phyloP scores from a whole-genome alignment of 2,797 vertebrate genomes.

The Myotis planiceps region DNA sequence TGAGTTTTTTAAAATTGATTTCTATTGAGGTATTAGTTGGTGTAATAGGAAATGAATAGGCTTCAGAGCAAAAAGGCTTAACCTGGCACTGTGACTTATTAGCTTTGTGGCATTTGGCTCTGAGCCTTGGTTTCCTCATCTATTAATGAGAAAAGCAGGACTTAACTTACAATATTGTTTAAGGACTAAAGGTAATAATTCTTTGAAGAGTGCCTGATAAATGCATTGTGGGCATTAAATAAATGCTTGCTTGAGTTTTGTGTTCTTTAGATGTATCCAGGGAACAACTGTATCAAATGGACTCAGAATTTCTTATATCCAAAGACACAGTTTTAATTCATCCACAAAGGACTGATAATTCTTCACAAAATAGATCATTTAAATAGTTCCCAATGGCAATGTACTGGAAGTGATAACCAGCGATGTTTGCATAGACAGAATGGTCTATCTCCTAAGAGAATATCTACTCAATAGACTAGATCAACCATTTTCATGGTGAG shows the following conservation, averaged over 20 bases:
- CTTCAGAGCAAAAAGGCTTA: background rate
- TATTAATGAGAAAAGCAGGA: background rate
- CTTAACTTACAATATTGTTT: background rate
- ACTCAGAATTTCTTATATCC: background rate
- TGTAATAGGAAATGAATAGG: background rate
- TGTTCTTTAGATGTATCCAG: background rate
- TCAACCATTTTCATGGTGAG: background rate
- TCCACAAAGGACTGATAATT: background rate
- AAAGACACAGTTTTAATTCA: background rate
- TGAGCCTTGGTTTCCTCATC: background rate
- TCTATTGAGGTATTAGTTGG: background rate
- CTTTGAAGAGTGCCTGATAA: background rate
- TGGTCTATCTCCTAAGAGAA: background rate
- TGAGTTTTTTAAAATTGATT: background rate
- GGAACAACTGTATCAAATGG: background rate
- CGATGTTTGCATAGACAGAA: background rate
- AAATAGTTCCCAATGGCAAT: background rate
- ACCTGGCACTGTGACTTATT: background rate
- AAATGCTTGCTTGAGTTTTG: background rate
- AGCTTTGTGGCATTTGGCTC: background rate
- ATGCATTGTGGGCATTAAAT: background rate
- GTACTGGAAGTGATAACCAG: background rate
- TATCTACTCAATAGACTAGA: background rate
- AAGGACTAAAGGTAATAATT: background rate
- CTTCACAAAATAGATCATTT: background rate